Evolutionary conservation across 2,113 vertebrate species (phyloP).

Genomic region (Zosterops hypoxanthus): DNA sequence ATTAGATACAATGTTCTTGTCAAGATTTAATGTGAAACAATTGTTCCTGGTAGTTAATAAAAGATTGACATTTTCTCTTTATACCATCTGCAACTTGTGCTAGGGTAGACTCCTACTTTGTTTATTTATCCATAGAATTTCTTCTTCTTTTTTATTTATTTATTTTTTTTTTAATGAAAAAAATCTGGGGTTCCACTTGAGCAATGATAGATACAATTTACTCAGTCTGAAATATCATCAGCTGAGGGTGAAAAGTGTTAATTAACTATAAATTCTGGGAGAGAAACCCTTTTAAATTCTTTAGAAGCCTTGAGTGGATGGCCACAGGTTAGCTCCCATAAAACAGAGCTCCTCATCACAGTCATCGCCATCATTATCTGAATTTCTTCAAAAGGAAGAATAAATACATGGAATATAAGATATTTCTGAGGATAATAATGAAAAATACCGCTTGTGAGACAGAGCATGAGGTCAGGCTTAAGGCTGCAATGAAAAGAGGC

Average conservation of each 20-base stretch:
- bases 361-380: neutral
- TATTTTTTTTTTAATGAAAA: neutral
- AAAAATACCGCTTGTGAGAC: slow-evolving; percentile 16
- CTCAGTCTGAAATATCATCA: neutral
- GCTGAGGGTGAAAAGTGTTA: slow-evolving; percentile 10
- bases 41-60: neutral
- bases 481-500: slow-evolving; percentile 31
- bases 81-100: neutral
- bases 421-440: slow-evolving; percentile 34
- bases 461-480: slow-evolving; percentile 24
- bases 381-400: slow-evolving; percentile 22
- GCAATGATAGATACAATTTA: neutral
- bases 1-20: neutral
- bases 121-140: neutral
- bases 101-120: neutral
- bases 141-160: neutral
- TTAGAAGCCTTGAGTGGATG: neutral
- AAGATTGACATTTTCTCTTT: neutral
- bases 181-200: neutral
- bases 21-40: neutral
- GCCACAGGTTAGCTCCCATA: neutral
- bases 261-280: neutral
- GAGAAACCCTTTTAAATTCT: neutral
- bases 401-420: slow-evolving; percentile 5
- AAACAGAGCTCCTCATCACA: neutral